Percentiles rank a stretch among this genome's conserved stretches.
phyloP scores from a whole-genome alignment of 1,140 invertebrate species.

The Laupala kohalensis region DNA sequence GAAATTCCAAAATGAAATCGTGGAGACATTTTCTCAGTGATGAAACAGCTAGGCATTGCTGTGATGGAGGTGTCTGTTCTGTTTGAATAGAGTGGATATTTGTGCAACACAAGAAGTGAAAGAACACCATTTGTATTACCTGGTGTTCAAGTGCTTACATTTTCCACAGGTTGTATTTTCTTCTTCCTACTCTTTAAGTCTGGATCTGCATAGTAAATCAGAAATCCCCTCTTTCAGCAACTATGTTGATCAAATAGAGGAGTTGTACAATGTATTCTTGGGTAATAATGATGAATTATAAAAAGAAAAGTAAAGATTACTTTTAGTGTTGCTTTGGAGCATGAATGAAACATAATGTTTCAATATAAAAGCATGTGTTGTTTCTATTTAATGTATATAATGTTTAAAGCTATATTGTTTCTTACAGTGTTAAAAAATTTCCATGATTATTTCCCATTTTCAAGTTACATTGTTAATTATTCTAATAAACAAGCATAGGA shows the following conservation, averaged over 20 bases:
- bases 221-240: neutral
- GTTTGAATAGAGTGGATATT: neutral
- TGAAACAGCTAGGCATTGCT: neutral
- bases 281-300: no score
- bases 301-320: no score
- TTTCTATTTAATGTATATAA: no score
- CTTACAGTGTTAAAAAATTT: no score
- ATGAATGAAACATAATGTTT: no score
- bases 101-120: neutral
- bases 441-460: no score
- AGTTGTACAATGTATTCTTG: no score
- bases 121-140: neutral
- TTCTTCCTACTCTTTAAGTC: neutral
- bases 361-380: no score
- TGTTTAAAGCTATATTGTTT: no score
- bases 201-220: neutral
- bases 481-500: no score
- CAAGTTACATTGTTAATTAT: no score
- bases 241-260: neutral
- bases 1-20: neutral
- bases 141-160: neutral
- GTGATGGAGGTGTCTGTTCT: neutral
- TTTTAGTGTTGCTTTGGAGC: no score
- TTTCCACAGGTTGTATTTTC: neutral
- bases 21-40: neutral